phyloP scores from a whole-genome alignment of 2,113 vertebrate genomes.

The Pseudopodoces humilis region DNA sequence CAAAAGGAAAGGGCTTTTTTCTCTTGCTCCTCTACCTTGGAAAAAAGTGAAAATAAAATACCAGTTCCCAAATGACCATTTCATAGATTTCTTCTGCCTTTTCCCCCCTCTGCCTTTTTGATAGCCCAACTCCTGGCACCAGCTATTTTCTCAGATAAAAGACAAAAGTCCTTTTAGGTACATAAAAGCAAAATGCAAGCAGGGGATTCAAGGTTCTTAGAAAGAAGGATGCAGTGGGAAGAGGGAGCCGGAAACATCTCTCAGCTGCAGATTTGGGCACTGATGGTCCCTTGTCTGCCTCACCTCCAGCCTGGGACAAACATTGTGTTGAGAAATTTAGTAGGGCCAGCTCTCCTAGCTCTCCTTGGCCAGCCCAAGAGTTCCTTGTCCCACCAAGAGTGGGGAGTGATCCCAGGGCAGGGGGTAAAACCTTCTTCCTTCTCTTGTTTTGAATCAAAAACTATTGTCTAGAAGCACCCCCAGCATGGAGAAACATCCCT shows the following conservation, averaged over 20 bases:
- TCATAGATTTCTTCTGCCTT: neutral
- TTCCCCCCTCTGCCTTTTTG: constrained; percentile 28
- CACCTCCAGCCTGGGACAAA: neutral
- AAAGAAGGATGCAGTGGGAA: neutral
- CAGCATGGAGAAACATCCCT: neutral
- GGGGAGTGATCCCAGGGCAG: neutral
- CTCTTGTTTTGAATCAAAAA: neutral
- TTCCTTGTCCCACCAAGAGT: neutral
- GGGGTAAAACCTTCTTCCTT: neutral
- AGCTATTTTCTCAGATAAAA: constrained; percentile 72
- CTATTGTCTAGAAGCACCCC: neutral
- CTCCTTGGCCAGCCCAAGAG: neutral
- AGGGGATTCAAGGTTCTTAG: constrained; percentile 52
- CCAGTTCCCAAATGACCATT: constrained; percentile 45
- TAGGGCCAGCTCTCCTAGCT: neutral
- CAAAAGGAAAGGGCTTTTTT: neutral
- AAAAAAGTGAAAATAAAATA: constrained; percentile 39
- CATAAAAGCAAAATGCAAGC: constrained; percentile 46
- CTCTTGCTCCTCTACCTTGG: neutral
- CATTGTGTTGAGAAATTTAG: fast-evolving
- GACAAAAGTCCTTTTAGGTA: constrained; percentile 63
- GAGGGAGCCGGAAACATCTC: neutral
- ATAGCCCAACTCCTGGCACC: constrained; percentile 36
- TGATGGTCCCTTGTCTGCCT: neutral
- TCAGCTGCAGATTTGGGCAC: neutral